Evolutionary conservation across 2,888 invertebrate genomes (phyloP).

Genomic region (Oscheius sp.): DNA sequence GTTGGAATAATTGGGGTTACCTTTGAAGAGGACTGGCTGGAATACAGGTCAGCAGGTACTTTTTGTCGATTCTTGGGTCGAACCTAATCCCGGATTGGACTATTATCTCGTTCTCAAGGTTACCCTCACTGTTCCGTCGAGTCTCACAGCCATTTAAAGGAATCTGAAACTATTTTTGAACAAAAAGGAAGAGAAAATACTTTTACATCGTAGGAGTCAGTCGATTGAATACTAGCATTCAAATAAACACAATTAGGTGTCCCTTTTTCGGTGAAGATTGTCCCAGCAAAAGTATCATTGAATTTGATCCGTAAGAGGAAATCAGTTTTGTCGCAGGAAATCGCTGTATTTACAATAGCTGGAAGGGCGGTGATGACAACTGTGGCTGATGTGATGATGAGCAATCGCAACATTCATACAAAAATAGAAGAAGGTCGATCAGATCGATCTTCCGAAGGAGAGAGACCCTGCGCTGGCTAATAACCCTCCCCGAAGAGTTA

Average conservation of each 20-base stretch:
- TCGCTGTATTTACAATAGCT: conserved; percentile 48
- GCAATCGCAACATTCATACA: conserved; percentile 17
- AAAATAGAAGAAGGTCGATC: conserved; percentile 8
- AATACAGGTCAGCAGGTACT: conserved; percentile 63
- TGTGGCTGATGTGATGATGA: neutral
- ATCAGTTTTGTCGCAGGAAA: conserved; percentile 59
- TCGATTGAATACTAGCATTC: conserved; percentile 64
- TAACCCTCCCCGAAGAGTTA: conserved; percentile 22
- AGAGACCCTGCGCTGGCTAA: conserved; percentile 3
- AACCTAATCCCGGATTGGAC: conserved; percentile 49
- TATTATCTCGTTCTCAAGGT: conserved; percentile 67
- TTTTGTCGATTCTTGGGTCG: conserved; percentile 54
- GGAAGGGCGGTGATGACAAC: conserved; percentile 27
- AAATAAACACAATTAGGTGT: conserved; percentile 68
- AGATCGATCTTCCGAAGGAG: conserved; percentile 23
- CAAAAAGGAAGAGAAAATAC: conserved; percentile 33
- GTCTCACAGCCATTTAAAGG: conserved; percentile 67
- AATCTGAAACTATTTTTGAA: conserved; percentile 47
- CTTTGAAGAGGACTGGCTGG: conserved; percentile 50
- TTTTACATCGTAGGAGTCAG: conserved; percentile 62
- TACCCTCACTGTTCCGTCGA: conserved; percentile 61
- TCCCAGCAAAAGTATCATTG: conserved; percentile 63
- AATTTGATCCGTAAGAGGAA: conserved; percentile 65
- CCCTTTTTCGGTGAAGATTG: conserved; percentile 66
- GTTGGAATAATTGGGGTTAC: no score